These are phyloP conservation scores for Amphiprion clarkii DNA, from an alignment of 2,797 vertebrate species.

Conservation along the genomic window DNA sequence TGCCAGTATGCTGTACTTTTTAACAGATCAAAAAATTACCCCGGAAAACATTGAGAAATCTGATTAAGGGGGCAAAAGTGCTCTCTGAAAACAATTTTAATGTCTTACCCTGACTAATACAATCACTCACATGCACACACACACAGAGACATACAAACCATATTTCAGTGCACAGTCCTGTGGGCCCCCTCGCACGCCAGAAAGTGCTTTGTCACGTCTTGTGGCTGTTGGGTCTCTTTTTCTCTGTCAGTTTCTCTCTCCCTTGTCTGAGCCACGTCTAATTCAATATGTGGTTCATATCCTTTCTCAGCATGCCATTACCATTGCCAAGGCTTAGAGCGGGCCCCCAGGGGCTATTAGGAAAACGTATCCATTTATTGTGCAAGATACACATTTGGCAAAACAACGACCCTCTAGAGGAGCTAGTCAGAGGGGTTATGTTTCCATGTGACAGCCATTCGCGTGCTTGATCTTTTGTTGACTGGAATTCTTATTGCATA, in stretches of 20 bases:
- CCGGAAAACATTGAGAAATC: slow-evolving; percentile 17
- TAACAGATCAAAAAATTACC: slow-evolving; percentile 23
- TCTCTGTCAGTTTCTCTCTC: slow-evolving; percentile 54
- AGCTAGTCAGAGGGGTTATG: slow-evolving; percentile 63
- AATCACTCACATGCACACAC: slow-evolving; percentile 44
- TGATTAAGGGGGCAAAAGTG: slow-evolving; percentile 29
- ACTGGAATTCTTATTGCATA: slow-evolving; percentile 63
- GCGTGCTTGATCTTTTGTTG: slow-evolving; percentile 67
- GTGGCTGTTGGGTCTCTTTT: slow-evolving; percentile 63
- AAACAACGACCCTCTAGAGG: slow-evolving; percentile 55
- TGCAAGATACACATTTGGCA: slow-evolving; percentile 77
- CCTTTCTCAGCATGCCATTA: slow-evolving; percentile 66
- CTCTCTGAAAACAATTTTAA: slow-evolving; percentile 45
- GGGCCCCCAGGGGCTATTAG: slow-evolving; percentile 69
- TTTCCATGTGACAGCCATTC: slow-evolving; percentile 74
- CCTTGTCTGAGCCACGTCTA: slow-evolving; percentile 56
- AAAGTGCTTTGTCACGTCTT: slow-evolving; percentile 76
- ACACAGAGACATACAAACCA: slow-evolving; percentile 52
- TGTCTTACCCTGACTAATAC: slow-evolving; percentile 49
- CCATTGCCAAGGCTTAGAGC: slow-evolving; percentile 59
- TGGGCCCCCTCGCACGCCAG: slow-evolving; percentile 71
- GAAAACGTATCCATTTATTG: slow-evolving; percentile 74
- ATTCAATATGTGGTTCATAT: slow-evolving; percentile 68
- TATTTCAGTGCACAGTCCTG: slow-evolving; percentile 58
- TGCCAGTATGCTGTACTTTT: slow-evolving; percentile 14